phyloP scores from a whole-genome alignment of 2,888 invertebrate species.

The Panzeria rudis region DNA sequence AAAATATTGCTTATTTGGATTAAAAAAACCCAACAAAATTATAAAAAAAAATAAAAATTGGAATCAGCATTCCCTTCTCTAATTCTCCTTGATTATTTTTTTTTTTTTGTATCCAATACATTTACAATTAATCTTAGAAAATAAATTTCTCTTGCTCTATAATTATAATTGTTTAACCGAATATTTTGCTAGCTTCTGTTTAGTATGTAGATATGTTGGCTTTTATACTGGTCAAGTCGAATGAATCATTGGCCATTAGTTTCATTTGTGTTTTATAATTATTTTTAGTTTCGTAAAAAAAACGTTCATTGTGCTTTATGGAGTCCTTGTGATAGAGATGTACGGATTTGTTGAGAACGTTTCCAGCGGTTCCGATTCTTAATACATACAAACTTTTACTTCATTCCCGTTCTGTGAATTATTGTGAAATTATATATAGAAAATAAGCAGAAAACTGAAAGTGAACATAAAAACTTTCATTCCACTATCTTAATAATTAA shows the following conservation, averaged over 20 bases:
- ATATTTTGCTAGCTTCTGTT: conserved; percentile 34
- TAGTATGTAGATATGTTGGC: conserved; percentile 11
- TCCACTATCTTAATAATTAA: conserved; percentile 72
- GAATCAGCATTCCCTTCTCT: conserved; percentile 41
- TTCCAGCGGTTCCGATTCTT: conserved; percentile 16
- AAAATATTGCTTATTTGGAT: conserved; percentile 33
- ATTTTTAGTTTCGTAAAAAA: conserved; percentile 13
- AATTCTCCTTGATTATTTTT: conserved; percentile 21
- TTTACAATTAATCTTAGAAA: conserved; percentile 41
- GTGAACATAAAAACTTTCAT: conserved; percentile 20
- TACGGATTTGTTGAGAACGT: conserved; percentile 42
- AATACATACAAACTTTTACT: conserved; percentile 8
- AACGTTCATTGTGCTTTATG: conserved; percentile 47
- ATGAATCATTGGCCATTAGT: not conserved
- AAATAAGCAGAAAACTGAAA: conserved; percentile 39
- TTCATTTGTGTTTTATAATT: conserved; percentile 7
- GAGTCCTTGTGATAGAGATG: conserved; percentile 40
- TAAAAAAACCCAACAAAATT: conserved; percentile 13
- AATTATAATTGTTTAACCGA: not conserved
- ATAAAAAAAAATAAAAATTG: conserved; percentile 17
- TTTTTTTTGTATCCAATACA: conserved; percentile 45
- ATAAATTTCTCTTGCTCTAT: conserved; percentile 23
- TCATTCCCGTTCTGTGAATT: conserved; percentile 36
- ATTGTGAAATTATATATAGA: conserved; percentile 47
- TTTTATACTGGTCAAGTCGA: conserved; percentile 24